Conservation (phyloP, 2,888 invertebrate species). For the Brassicogethes aeneus region DNA sequence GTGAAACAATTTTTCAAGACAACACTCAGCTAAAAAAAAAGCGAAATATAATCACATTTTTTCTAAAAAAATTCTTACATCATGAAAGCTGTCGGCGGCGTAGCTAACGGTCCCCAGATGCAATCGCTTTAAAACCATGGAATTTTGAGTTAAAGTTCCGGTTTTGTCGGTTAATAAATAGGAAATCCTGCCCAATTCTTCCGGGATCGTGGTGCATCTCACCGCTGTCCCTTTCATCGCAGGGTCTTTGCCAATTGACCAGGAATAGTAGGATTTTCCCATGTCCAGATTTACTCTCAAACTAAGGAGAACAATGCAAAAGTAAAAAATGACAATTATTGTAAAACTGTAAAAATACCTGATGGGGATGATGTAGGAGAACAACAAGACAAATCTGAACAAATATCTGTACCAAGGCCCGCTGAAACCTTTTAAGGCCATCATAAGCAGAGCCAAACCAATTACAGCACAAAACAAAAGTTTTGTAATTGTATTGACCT, state of each 20-base stretch:
- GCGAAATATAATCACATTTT: neutral
- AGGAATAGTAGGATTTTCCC: constrained; percentile 97
- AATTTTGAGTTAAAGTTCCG: constrained; percentile 96
- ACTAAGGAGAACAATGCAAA: constrained; percentile 44
- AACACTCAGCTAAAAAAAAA: constrained; percentile 36
- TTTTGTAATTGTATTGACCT: constrained; percentile 96
- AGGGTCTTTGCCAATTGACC: constrained; percentile 90
- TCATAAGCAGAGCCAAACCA: constrained; percentile 85
- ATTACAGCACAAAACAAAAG: constrained; percentile 86
- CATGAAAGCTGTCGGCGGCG: constrained; percentile 77
- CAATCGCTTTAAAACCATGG: constrained; percentile 95
- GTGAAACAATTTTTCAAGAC: constrained; percentile 42
- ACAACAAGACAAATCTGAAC: constrained; percentile 92
- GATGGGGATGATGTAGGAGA: constrained; percentile 98
- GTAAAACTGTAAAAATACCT: constrained; percentile 48
- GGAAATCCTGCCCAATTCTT: constrained; percentile 92
- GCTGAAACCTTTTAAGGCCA: constrained; percentile 90
- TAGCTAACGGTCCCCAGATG: constrained; percentile 92
- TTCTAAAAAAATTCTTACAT: constrained; percentile 42
- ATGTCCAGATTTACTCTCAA: constrained; percentile 96
- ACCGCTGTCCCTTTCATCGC: constrained; percentile 92
- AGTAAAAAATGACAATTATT: neutral
- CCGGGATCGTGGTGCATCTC: constrained; percentile 95
- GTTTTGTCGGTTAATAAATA: constrained; percentile 98
- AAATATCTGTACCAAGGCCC: constrained; percentile 96